Conservation (phyloP, 1,140 invertebrate genomes). For the Zophobas morio region DNA sequence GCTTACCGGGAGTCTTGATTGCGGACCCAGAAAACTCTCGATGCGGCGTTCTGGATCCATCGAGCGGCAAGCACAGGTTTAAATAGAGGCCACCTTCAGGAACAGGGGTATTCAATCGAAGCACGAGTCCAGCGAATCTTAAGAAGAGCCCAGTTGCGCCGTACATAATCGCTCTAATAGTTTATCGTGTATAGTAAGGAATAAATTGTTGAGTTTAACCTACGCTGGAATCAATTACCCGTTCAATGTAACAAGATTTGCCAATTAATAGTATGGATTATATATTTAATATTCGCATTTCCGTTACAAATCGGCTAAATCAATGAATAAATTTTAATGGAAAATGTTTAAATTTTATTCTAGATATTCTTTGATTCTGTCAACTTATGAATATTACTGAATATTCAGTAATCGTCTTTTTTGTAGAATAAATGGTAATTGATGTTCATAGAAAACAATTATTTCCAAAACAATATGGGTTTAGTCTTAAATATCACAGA, state of each 20-base stretch:
- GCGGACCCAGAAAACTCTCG: too few relatives aligned
- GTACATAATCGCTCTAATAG: too few relatives aligned
- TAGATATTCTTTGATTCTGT: conserved; percentile 24
- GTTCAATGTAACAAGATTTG: conserved; percentile 8
- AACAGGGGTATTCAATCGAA: too few relatives aligned
- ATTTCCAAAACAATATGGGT: too few relatives aligned
- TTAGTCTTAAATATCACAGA: too few relatives aligned
- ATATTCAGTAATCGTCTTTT: conserved; percentile 12
- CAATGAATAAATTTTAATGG: conserved; percentile 46
- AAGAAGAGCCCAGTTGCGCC: too few relatives aligned
- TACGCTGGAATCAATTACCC: too few relatives aligned
- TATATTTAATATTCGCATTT: neutral
- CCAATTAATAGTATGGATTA: conserved; percentile 47
- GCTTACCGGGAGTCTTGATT: too few relatives aligned
- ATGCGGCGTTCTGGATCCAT: neutral
- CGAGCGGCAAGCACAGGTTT: neutral
- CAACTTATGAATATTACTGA: neutral
- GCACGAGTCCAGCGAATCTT: too few relatives aligned
- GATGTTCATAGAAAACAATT: neutral
- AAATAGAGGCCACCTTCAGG: too few relatives aligned
- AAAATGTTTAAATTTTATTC: conserved; percentile 46
- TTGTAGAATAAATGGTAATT: conserved; percentile 41
- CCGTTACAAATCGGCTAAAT: neutral
- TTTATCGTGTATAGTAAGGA: too few relatives aligned
- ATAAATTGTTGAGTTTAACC: too few relatives aligned